phyloP scores from a whole-genome alignment of 2,113 vertebrate species.

The Irena cyanogastra region DNA sequence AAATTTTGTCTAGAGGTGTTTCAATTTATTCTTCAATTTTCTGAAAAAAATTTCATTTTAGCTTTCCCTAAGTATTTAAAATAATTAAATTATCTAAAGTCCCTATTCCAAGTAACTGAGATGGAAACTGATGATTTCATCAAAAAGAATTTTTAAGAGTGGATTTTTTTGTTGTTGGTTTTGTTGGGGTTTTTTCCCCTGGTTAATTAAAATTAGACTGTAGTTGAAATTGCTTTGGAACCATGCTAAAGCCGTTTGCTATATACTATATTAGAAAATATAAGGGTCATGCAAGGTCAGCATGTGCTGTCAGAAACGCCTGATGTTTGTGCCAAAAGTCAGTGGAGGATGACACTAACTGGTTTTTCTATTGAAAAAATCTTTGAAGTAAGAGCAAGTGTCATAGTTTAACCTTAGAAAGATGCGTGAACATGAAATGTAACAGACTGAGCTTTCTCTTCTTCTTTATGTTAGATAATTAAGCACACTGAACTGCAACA shows the following conservation, averaged over 20 bases:
- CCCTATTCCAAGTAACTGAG: background rate
- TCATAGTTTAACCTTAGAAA: background rate
- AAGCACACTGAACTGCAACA: background rate
- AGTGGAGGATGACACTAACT: background rate
- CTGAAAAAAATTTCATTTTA: background rate
- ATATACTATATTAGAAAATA: background rate
- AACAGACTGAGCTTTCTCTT: background rate
- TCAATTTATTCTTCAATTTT: background rate
- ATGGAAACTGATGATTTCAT: background rate
- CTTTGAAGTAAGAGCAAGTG: background rate
- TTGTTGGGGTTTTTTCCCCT: fast-evolving
- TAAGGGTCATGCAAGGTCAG: background rate
- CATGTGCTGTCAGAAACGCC: background rate
- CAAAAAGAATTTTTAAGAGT: background rate
- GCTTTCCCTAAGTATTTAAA: background rate
- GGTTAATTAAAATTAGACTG: background rate
- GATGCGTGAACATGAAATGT: background rate
- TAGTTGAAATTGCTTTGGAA: background rate
- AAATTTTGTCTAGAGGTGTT: background rate
- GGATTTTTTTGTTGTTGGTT: background rate
- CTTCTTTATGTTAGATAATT: background rate
- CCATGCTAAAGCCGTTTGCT: background rate
- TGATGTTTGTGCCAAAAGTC: background rate
- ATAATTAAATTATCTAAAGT: background rate
- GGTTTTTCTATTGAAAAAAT: background rate